Base-by-base conservation (phyloP, 2,797 vertebrate genomes). In the Neomorphus geoffroyi region DNA sequence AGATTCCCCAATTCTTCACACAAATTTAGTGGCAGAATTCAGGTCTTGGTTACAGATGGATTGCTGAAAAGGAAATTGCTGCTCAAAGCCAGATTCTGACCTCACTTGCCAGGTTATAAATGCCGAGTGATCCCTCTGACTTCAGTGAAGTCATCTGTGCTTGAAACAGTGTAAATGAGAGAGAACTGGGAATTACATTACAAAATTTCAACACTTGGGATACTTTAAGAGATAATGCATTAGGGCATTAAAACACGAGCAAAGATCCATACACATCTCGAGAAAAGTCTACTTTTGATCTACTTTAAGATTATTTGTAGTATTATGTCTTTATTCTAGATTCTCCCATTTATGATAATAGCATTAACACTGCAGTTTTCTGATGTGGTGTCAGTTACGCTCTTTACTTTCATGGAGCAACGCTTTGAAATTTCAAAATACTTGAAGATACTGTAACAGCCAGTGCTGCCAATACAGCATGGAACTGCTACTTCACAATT, bases 401-500 rank as follows among this genome's bases (percentile, higher is more conserved):
- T 94, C 88, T 94, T 97, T 92, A 79, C 93, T 95, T 92, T 87
- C 91, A 88, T 73, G 90, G 80, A 94, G 93, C 30, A 96, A 97
- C 80, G 69, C 97, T 98, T 96, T 94, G 97, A 98, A 97, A 97
- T 97, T 97, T 95, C 96, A 94, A 96, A 97, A 97, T 96, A 95
- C 94, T 96, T 94, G 90, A 94, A 97, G 95, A 94, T 96, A 96
- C 95, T 97, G 93, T 97, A 97, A 96, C 93, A 97, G 96, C 96
- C 95, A 85, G 88, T 93, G 87, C 96, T 97, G 97, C 97, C 96
- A 96, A 97, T 97, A 96, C 83, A 67, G 58, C 80, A 86, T 96
- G 93, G 97, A 97, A 94, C 96, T 83, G 96, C 96, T 97, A 95
- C 97, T 98, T 98, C 97, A 97, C 97, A 98, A 98, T 98, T 98